Evolutionary conservation across 1,140 invertebrate genomes (phyloP), one percentile per base, ranked within the genome.

Genomic region (Drosophila mojavensis): DNA sequence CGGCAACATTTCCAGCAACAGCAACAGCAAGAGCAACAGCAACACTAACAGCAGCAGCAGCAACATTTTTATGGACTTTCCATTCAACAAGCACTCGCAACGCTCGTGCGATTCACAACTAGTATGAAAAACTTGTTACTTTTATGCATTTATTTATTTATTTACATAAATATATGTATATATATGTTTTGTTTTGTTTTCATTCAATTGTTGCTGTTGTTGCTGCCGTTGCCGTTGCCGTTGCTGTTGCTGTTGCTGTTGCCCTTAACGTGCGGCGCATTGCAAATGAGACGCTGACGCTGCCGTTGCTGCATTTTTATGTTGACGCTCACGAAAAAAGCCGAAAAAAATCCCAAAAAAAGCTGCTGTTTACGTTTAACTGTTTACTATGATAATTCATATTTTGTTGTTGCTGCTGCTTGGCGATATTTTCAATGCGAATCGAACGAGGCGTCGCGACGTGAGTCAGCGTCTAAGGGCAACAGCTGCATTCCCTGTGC

Each of bases 351-450:
- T 6, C 5, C 11, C 51, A 62, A 28, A 36, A 36, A 30, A 48
- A 15, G 20, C 60, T 51, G 51, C 60, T 47, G 56, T 54, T 54
- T 54, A 45, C 66, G 56, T 81, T 81, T 70, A 59, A 75, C 51
- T 82, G 75, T 81, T 81, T 81, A 81, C 76, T 82, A 70, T 69
- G 59, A 81, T 82, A 61, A 78, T 74, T 56, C 72, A 67, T 81
- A 55, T 75, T 60, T 39, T 59, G 28, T 45, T 59, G 33, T 56
- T 13, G 5, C 5, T 33, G 4, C 2, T 17, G 9, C 41, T 47
- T 56, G 51, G 41, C 0, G 13, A 33, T 65, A 53, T 61, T 74
- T 41, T 68, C 50, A n/a, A 53, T 68, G 56, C 48, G n/a, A 24
- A 24, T 24, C 20, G 20, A 24, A 24, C 20, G 20, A 24, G 20